Evolutionary conservation across 64 coral and sea anemone species (phyloP).

Genomic region (Pachyseris speciosa): DNA sequence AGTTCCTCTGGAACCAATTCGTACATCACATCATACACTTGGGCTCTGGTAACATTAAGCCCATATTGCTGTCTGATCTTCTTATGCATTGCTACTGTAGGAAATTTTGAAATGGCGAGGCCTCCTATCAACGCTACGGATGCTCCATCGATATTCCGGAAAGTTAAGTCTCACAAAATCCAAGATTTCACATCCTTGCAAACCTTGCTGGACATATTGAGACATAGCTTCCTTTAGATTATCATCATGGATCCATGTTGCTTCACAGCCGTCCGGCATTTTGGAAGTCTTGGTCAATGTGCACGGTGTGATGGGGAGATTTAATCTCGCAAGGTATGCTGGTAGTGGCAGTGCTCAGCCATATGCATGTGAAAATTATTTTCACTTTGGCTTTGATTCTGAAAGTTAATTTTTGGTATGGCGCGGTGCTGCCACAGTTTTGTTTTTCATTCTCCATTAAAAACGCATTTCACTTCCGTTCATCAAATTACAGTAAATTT

Average conservation of each 20-base stretch:
- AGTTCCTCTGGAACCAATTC: constrained; percentile 7
- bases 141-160: constrained; percentile 40
- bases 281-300: background rate
- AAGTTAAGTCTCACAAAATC: constrained; percentile 32
- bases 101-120: constrained; percentile 33
- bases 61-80: constrained; percentile 55
- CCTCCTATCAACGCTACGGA: constrained; percentile 24
- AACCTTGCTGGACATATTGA: constrained; percentile 38
- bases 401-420: background rate
- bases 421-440: background rate
- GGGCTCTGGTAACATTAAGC: constrained; percentile 10
- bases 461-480: background rate
- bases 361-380: background rate
- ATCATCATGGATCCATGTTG: constrained; percentile 33
- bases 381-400: background rate
- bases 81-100: constrained; percentile 43
- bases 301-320: background rate
- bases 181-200: constrained; percentile 41
- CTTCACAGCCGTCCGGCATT: background rate
- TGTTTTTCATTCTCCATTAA: background rate
- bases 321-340: background rate
- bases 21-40: constrained; percentile 17
- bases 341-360: background rate
- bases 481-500: too few relatives aligned
- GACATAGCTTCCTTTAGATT: constrained; percentile 38